Percentiles rank a stretch among this genome's conserved stretches.
Evolutionary conservation across 2,113 vertebrate genomes (phyloP).

Genomic region (Sylvia atricapilla): DNA sequence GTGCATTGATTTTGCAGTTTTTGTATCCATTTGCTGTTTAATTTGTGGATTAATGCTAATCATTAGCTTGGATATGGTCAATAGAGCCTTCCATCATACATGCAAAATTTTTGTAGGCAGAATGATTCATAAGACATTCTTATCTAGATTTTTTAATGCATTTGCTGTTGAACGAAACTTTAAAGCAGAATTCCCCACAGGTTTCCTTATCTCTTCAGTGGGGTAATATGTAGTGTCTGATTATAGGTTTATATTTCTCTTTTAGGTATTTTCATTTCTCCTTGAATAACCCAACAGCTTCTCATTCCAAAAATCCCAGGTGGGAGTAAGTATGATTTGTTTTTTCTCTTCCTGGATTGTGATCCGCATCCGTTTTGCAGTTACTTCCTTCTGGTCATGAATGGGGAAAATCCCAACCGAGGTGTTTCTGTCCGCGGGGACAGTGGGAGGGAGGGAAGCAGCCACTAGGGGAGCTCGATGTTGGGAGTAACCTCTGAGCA

Average conservation of each 20-base stretch:
- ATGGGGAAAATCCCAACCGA: neutral
- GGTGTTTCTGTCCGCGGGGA: neutral
- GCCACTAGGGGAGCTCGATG: slow-evolving; percentile 45
- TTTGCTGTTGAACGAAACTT: neutral
- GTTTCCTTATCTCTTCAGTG: neutral
- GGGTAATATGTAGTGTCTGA: neutral
- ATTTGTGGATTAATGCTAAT: neutral
- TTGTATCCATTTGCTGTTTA: neutral
- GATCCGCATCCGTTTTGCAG: neutral
- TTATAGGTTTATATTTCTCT: neutral
- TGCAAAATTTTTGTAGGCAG: neutral
- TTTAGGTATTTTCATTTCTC: neutral
- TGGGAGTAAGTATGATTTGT: neutral
- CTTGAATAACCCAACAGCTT: neutral
- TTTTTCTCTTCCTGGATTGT: neutral
- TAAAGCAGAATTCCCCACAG: neutral
- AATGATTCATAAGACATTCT: neutral
- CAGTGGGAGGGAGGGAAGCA: neutral
- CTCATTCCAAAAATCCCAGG: neutral
- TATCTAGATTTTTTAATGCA: neutral
- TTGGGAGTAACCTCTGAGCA: slow-evolving; percentile 9
- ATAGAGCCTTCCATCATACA: neutral
- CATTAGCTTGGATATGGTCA: neutral
- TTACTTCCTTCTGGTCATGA: neutral
- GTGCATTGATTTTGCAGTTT: slow-evolving; percentile 14